Base-by-base conservation (phyloP, 2,888 invertebrate genomes). In the Tipula confusa region DNA sequence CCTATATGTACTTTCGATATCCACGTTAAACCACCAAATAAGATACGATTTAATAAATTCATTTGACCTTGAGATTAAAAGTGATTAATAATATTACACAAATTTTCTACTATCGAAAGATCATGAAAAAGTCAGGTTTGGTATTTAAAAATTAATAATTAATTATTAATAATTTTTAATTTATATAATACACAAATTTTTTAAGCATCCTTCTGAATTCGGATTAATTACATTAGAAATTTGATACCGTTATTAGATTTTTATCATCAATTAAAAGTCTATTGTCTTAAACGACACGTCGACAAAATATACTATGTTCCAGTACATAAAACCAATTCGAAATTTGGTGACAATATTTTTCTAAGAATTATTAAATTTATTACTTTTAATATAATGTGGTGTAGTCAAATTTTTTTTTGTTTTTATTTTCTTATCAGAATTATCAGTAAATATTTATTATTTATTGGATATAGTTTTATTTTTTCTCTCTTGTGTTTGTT, bases 371-470 rank as follows among this genome's bases (percentile, higher is more conserved):
- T 64, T 64, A 64, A 64, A 64, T 64, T 64, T 64, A 64, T 64
- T 64, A 64, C 24, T 64, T 64, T 64, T 64, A n/a, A 43, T 15
- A 43, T 43, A n/a, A n/a, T n/a, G n/a, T n/a, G n/a, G n/a, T n/a
- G n/a, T n/a, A n/a, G n/a, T n/a, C n/a, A n/a, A n/a, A n/a, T n/a
- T n/a, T n/a, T n/a, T n/a, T n/a, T n/a, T n/a, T n/a, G n/a, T n/a
- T n/a, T n/a, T 9, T 24, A 0, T 64, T 64, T 64, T 64, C 64
- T 64, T 64, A 64, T 64, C 64, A 64, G 9, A 64, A 64, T 64
- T 64, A 64, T 64, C 64, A 64, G 64, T 64, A 64, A 64, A 64
- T 64, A 64, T 64, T 64, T 64, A 64, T 64, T 64, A 64, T 64
- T 64, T 64, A 64, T 64, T 64, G 64, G 64, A 64, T 64, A 64